Percentiles rank a stretch among this genome's conserved stretches.
These are phyloP conservation scores for Luffia ferchaultella DNA, from an alignment of 2,888 invertebrate genomes.

Conservation along the genomic window DNA sequence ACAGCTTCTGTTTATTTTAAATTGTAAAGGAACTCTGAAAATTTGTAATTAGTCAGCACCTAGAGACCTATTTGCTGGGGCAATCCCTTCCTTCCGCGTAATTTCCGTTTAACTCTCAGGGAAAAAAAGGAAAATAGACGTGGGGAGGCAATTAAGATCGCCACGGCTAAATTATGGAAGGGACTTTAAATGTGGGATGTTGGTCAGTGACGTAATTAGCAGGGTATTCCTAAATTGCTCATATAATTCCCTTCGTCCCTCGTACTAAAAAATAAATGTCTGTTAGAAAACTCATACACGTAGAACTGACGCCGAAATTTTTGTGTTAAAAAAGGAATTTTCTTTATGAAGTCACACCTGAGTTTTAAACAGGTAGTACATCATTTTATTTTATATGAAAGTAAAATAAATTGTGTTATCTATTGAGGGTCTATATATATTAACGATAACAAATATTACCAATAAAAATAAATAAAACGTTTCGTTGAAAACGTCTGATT, in stretches of 20 bases:
- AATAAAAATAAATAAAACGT: too few relatives aligned
- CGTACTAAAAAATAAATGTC: not conserved
- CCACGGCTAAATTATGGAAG: conserved; percentile 32
- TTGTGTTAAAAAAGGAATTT: too few relatives aligned
- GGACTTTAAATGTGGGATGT: conserved; percentile 27
- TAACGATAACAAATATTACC: too few relatives aligned
- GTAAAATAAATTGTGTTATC: too few relatives aligned
- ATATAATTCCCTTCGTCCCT: not conserved
- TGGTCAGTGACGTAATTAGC: conserved; percentile 16
- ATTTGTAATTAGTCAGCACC: conserved; percentile 41
- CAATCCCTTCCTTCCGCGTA: conserved; percentile 37
- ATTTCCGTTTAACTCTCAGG: conserved; percentile 44
- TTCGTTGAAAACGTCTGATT: too few relatives aligned
- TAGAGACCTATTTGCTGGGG: conserved; percentile 33
- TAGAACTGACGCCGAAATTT: not conserved
- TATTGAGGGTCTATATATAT: too few relatives aligned
- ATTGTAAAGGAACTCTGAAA: not conserved
- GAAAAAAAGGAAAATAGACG: conserved; percentile 28
- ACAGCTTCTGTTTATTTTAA: not conserved
- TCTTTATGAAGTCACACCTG: too few relatives aligned
- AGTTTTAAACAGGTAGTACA: too few relatives aligned
- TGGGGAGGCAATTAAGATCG: conserved; percentile 46
- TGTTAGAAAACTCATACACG: not conserved
- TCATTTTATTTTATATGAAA: too few relatives aligned
- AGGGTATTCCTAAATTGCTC: not conserved